Conservation (phyloP, 2,113 vertebrate species). For the Telmatochromis brichardi region DNA sequence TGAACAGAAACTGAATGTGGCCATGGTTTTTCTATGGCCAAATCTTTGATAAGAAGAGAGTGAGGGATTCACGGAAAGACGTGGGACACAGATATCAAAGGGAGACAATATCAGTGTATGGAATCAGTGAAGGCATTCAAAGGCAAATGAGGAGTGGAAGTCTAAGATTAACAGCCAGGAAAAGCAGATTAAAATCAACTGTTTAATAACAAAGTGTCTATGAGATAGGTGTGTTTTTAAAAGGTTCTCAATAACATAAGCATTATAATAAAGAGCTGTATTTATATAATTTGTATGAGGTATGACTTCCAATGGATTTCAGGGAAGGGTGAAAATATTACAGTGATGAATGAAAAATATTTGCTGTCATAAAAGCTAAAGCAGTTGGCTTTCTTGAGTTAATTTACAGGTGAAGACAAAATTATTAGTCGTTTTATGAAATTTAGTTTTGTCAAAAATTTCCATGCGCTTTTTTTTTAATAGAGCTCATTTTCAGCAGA, state of each 20-base stretch:
- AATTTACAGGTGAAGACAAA: background rate
- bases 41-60: background rate
- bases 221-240: background rate
- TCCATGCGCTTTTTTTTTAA: fast-evolving
- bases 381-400: background rate
- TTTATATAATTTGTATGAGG: background rate
- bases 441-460: background rate
- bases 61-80: background rate
- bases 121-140: background rate
- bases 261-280: background rate
- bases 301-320: background rate
- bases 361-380: background rate
- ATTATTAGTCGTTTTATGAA: background rate
- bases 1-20: background rate
- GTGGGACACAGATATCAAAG: background rate
- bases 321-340: background rate
- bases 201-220: background rate
- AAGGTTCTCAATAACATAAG: background rate
- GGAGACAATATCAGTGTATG: background rate
- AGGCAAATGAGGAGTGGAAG: background rate
- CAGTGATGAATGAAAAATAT: background rate
- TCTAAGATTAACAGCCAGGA: background rate
- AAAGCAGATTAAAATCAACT: background rate
- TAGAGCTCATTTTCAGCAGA: background rate
- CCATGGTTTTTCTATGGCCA: background rate